Evolutionary conservation across 2,888 invertebrate genomes (phyloP), one percentile per base, ranked within the genome.

Genomic region (Pyrocoelia pectoralis): DNA sequence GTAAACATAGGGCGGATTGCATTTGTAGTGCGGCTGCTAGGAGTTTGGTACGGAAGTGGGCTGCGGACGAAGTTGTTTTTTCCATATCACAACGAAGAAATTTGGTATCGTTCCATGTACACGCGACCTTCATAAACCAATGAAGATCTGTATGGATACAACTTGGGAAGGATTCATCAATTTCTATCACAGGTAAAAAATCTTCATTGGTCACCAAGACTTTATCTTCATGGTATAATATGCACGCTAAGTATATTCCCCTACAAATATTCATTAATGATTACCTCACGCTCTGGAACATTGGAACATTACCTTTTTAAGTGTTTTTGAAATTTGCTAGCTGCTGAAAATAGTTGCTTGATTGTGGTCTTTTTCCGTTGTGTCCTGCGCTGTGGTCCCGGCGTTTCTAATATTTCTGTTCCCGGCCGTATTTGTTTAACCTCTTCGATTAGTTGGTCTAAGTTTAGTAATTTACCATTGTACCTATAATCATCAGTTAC

Each of bases 51-150:
- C 97, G 87, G 81, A 97, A 96, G 80, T 96, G 96, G 38, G 93
- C 90, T 1, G 95, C 94, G 0, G 96, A 95, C 10, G 93, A 94
- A 1, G 93, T 88, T 78, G 94, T 93, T 75, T 95, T 94, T 78
- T 97, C 97, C 94, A 98, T 95, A 77, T 97, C 97, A 17, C 92
- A 89, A n/a, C 93, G 87, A 1, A 98, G 83, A 1, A 91, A 88
- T 77, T 96, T 97, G 5, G 96, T 94, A 77, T 98, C 97, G 73
- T 97, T 96, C 98, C 98, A 98, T 0, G 95, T 93, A 79, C 97
- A 95, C 0, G 97, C 93, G 33, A 98, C 73, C 88, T 97, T 97
- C 93, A 98, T 95, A 17, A 98, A 86, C 98, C 98, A 99, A 79
- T 98, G 94, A 81, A 97, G 94, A 82, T 98, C 98, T 65, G 89